Conservation (phyloP, 1,140 invertebrate species). For the Nylanderia fulva region DNA sequence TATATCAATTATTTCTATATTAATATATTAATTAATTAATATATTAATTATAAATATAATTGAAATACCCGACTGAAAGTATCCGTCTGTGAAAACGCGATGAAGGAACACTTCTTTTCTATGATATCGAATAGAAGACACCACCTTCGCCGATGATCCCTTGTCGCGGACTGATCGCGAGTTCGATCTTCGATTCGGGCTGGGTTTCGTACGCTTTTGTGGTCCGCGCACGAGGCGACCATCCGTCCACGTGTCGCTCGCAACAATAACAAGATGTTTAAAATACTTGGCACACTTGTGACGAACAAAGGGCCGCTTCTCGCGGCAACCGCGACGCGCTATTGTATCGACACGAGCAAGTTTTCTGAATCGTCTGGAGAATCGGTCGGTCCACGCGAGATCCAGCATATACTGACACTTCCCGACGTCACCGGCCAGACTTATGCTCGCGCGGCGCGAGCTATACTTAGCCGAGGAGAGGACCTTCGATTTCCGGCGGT, state of each 20-base stretch:
- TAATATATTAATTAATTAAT: no score
- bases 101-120: constrained; percentile 12
- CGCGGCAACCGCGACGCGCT: neutral
- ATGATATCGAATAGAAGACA: neutral
- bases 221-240: constrained; percentile 23
- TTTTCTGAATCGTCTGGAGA: constrained; percentile 63
- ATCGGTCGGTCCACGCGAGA: constrained; percentile 69
- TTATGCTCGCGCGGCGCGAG: constrained; percentile 63
- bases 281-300: constrained; percentile 41
- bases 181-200: constrained; percentile 7
- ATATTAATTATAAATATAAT: no score
- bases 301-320: constrained; percentile 21
- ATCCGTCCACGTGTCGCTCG: constrained; percentile 37
- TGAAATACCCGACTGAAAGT: constrained; percentile 29
- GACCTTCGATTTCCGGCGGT: constrained; percentile 76
- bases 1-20: no score
- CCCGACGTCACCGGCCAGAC: constrained; percentile 68
- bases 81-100: neutral
- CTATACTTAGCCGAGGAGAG: constrained; percentile 73
- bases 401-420: constrained; percentile 74
- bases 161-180: constrained; percentile 23
- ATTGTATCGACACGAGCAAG: neutral
- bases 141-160: constrained; percentile 1
- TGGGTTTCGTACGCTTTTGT: constrained; percentile 6
- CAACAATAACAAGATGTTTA: neutral